Evolutionary conservation across 2,797 vertebrate species (phyloP), one percentile per base, ranked within the genome.

Genomic region (Cyclopterus lumpus): DNA sequence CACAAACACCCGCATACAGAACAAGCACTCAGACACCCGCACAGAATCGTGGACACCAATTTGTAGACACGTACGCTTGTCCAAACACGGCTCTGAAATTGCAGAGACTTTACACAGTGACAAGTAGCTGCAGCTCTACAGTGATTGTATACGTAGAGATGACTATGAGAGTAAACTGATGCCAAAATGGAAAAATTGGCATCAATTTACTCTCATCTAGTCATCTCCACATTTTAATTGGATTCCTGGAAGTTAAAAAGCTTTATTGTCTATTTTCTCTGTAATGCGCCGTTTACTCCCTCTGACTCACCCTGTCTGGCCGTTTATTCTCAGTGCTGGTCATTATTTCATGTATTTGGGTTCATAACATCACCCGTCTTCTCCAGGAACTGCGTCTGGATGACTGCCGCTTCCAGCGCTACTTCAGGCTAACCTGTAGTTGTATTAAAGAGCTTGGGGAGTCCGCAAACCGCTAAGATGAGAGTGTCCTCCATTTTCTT

Each of bases 1-100:
- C 77, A 84, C 80, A 90, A 81, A 90, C 88, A 86, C 86, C 67
- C 84, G 71, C 85, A 75, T 48, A 40, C 48, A 72, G 80, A 75
- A 69, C 82, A 73, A 77, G 71, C 82, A 67, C 79, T 65, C 75
- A 75, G 67, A 86, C 88, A 83, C 88, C 75, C 81, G 79, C 81
- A 67, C 78, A 54, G 63, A 75, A 80, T 86, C 75, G 11, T 78
- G 87, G 36, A 86, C 79, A 80, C 73, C 76, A 77, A 87, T 80
- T 84, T 84, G 85, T 82, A 89, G 69, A 79, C 72, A 86, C 76
- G 72, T 73, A 80, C 73, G 58, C 69, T 81, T 79, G 81, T 69
- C 79, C 68, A 87, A 90, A 89, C 84, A 82, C n/a, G 16, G 51
- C 5, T 53, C 24, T 24, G 11, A 83, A 71, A 69, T 71, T 54